Base-by-base conservation (phyloP, 2,113 vertebrate species). In the Sander vitreus region DNA sequence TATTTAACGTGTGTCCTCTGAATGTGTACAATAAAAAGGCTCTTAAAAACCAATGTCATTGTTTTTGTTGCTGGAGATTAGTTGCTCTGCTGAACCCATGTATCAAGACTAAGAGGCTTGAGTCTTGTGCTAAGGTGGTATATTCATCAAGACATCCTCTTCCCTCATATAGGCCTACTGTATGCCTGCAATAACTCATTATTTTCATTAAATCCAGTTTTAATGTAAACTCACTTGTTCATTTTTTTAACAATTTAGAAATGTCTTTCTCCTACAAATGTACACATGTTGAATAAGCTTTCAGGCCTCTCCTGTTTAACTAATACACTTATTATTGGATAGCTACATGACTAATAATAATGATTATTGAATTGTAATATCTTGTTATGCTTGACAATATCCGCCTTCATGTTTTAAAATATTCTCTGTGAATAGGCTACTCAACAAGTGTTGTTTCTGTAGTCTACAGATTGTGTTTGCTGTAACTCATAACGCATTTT, bases 101-200 rank as follows among this genome's bases (percentile, higher is more conserved):
- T 74, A 78, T 76, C 75, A 80, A 25, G 71, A 70, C 75, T 89
- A 85, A 87, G 85, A 90, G 60, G 88, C 88, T 89, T 89, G 67
- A 53, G 66, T 51, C 69, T 47, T 53, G 57, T 6, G 47, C 10
- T 10, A 2, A 39, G 54, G 21, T 23, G 39, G 39, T 54, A 21
- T 21, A 2, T 45, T 30, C 13, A 76, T 23, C 14, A 15, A 69
- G n/a, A 66, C 45, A 16, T 4, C 11, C 1, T 12, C 43, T 23
- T 33, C 12, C 3, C 15, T 47, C 6, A 58, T 15, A 25, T 30
- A 58, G 14, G 16, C 51, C 21, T n/a, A 7, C 13, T 30, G 15
- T 62, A 11, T 19, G 12, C 6, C 14, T 2, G 3, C 9, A 70
- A 47, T 1, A 72, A 11, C 23, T 21, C 9, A 30, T 43, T 12